Evolutionary conservation across 1,140 invertebrate species (phyloP), one percentile per base, ranked within the genome.

Genomic region (Ips typographus): DNA sequence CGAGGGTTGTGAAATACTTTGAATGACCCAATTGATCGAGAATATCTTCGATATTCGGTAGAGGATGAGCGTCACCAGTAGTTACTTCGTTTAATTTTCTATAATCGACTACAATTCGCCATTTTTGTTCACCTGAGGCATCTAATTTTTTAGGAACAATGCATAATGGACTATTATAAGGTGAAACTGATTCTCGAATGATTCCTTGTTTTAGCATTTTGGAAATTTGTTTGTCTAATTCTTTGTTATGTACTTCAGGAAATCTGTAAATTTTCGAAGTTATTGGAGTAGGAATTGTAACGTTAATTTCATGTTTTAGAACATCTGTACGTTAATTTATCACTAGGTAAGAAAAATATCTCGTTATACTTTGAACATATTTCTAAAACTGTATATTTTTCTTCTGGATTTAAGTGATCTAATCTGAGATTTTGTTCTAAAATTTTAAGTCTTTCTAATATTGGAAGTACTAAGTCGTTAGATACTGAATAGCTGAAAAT

Each of bases 31-130:
- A 63, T 43, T 74, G 72, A 65, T 83, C 78, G 39, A 87, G 72
- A 47, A 80, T 80, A 8, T 83, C 79, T 40, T 82, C 79, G 8
- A 87, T 84, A 52, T 80, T 76, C 1, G 85, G 85, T 4, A 88
- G 68, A 1, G 84, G 86, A 74, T 79, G 86, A 42, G 41, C 62
- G 44, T 81, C 77, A 36, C 65, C 71, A 2, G 80, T 71, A 6
- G 79, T 80, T 2, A 80, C 66, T 3, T 79, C 73, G 68, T 81
- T 81, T 40, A 80, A 61, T 72, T 77, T 76, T 3, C 81, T 65
- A 70, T 78, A 82, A 64, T 82, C 79, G 38, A 82, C 76, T 1
- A 81, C 78, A 3, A 82, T 53, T 43, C 81, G 58, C 76, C 74
- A 82, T 74, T 82, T 81, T 61, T 74, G 68, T 70, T 78, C 73